Evolutionary conservation across 2,888 invertebrate genomes (phyloP), one percentile per base, ranked within the genome.

Genomic region (Danaus chrysippus): DNA sequence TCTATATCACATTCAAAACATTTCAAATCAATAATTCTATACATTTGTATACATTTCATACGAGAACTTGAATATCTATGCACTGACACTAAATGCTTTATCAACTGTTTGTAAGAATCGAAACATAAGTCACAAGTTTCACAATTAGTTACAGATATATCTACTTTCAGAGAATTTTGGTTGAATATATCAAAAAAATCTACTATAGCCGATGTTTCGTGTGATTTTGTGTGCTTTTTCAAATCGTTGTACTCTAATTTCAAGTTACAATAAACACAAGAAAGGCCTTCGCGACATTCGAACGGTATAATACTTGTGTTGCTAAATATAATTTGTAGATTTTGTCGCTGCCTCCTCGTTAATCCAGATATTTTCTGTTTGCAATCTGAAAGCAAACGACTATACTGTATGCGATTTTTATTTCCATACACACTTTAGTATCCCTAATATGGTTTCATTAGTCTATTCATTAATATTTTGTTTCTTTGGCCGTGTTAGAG

Each of bases 311-410:
- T 55, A 10, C 74, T 70, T 0, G 76, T 76, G 56, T 72, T 70
- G 67, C 69, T 70, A 70, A 76, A 71, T 41, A 77, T 65, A 42
- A 62, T 69, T 63, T 71, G 71, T 44, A 78, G 69, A 56, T 73
- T 74, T 64, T 67, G 69, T 65, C 72, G 67, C 68, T 72, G 74
- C 69, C 64, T 70, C 60, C 69, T 68, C 64, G 66, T 69, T 60
- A 61, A 62, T 68, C 68, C 70, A 67, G 67, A 68, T 62, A 62
- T 62, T 58, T 67, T 67, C 69, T 68, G 67, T 70, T 71, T 69
- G 67, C 66, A 63, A 70, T 77, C 78, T 77, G 77, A 71, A 78
- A 76, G 72, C 70, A 76, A 77, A 77, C 69, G 63, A 64, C 65
- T 71, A 65, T 62, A 70, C 65, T 71, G 65, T 71, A 67, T 60